Conservation (phyloP, 1,140 invertebrate genomes). For the Papilio polytes region DNA sequence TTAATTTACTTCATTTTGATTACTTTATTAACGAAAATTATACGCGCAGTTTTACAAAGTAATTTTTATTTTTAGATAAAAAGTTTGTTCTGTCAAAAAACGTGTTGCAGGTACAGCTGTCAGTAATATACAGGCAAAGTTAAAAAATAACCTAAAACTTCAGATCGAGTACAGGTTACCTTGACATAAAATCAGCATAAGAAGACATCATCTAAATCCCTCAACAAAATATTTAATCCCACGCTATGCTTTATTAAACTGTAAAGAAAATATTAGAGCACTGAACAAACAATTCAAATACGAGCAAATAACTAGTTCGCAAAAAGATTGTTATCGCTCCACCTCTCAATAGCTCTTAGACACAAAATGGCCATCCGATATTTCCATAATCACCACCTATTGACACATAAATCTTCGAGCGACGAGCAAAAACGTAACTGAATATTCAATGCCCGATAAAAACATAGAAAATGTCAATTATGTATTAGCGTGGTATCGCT, state of each 20-base stretch:
- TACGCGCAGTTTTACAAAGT: neutral
- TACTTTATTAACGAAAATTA: neutral
- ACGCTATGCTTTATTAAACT: neutral
- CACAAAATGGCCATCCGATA: conserved; percentile 26
- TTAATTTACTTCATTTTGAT: neutral
- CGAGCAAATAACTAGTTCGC: conserved; percentile 6
- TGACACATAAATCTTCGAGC: conserved; percentile 56
- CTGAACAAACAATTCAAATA: conserved; percentile 19
- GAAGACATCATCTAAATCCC: neutral
- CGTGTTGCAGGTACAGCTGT: too few species aligned
- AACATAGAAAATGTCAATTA: conserved; percentile 70
- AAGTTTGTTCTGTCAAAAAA: too few species aligned
- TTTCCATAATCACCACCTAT: conserved; percentile 43
- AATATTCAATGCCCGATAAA: conserved; percentile 46
- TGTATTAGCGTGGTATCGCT: conserved; percentile 62
- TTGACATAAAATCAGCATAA: too few species aligned
- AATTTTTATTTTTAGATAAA: neutral
- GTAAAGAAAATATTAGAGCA: neutral
- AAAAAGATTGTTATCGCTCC: conserved; percentile 6
- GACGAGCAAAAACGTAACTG: conserved; percentile 56
- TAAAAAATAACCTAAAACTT: too few species aligned
- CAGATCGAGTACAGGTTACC: too few species aligned
- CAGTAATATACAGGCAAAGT: too few species aligned
- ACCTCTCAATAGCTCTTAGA: conserved; percentile 29
- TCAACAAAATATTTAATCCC: neutral